Evolutionary conservation across 2,888 invertebrate genomes (phyloP), one percentile per base, ranked within the genome.

Genomic region (Drosophila eohydei): DNA sequence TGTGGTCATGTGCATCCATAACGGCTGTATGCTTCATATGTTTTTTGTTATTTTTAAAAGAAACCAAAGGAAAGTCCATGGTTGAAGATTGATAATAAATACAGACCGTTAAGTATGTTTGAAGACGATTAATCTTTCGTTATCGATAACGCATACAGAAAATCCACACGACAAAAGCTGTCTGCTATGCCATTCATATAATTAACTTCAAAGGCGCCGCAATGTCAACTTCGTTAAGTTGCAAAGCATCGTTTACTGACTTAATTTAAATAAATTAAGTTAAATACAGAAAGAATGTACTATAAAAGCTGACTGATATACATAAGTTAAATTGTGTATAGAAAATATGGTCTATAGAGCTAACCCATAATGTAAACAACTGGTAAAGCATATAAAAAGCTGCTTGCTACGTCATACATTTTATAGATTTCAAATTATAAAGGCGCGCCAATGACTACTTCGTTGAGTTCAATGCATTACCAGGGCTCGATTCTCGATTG

Each of bases 31-130:
- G 87, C 21, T 81, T 89, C 21, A 11, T 90, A 0, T 88, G 82
- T 40, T 78, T 91, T 44, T 21, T 70, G 0, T 58, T 83, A 7
- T 87, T 78, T 34, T 38, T 92, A 1, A 83, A 84, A 28, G 92
- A 92, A 73, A 92, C 92, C 1, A 92, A 90, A 32, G 91, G 89
- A 12, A 91, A 85, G 56, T 78, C 79, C 0, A 71, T 92, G 67
- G 61, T 88, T 14, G 80, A 80, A 28, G 80, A 83, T 64, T 83
- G 30, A 76, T 7, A 12, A 2, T 36, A 36, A 46, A 57, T 16
- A 28, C 46, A 36, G 3, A 2, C 12, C 12, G 28, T 26, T 36
- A 36, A 11, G 2, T 32, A 2, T 1, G 2, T 9, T 56, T 56
- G 30, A 57, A 57, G 26, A 12, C 56, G 32, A 43, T 56, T 16